Evolutionary conservation across 2,888 invertebrate species (phyloP).

Genomic region (Macropis europaea): DNA sequence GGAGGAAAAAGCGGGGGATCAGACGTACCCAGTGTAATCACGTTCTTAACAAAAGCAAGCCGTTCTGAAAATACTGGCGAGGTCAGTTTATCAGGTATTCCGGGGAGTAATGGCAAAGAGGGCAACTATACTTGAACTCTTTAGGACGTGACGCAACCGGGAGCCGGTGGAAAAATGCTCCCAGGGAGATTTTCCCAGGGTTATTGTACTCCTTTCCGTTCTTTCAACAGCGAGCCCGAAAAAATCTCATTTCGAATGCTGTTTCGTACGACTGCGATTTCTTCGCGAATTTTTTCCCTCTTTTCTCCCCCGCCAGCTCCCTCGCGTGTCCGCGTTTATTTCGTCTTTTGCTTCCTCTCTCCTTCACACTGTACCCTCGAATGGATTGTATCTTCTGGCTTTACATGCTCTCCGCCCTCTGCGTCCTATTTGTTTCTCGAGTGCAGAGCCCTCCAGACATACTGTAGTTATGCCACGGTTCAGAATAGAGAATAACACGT

Average conservation of each 20-base stretch:
- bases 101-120: too few species aligned
- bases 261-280: slow-evolving; percentile 10
- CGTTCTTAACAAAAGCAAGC: too few species aligned
- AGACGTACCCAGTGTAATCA: too few species aligned
- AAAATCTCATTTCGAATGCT: slow-evolving; percentile 13
- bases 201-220: slow-evolving; percentile 11
- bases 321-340: neutral
- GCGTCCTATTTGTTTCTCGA: too few species aligned
- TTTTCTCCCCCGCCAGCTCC: neutral
- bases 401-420: neutral
- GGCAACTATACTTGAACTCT: slow-evolving; percentile 2
- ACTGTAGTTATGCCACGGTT: neutral
- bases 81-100: too few species aligned
- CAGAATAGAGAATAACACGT: neutral
- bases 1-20: too few species aligned
- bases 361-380: neutral
- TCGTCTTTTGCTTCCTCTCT: neutral
- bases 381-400: neutral
- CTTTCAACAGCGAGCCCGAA: neutral
- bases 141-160: neutral
- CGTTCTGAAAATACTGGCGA: too few species aligned
- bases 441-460: neutral
- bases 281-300: slow-evolving; percentile 1
- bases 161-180: neutral
- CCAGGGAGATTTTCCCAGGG: neutral